Evolutionary conservation across 2,113 vertebrate genomes (phyloP).

Genomic region (Scolopax mira): DNA sequence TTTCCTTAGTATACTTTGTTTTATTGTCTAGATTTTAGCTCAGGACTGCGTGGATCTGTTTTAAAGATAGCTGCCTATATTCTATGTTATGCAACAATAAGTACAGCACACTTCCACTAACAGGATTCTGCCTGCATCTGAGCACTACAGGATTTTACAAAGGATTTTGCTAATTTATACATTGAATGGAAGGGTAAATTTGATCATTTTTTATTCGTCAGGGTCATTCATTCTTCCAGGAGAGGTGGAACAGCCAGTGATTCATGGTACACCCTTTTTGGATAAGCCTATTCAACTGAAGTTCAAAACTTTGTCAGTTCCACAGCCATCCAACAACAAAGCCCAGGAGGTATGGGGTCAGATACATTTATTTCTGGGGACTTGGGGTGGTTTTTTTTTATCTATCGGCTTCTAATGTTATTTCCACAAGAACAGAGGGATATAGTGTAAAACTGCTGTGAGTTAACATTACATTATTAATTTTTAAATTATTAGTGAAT

Average conservation of each 20-base stretch:
- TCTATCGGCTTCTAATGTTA: neutral
- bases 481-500: neutral
- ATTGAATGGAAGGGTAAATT: neutral
- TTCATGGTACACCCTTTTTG: neutral
- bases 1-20: neutral
- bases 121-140: neutral
- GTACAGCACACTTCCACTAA: neutral
- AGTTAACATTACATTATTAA: neutral
- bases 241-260: conserved; percentile 61
- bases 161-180: neutral
- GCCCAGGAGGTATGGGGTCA: conserved; percentile 40
- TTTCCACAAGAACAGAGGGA: neutral
- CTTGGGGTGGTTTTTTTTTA: neutral
- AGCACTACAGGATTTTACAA: neutral
- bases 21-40: neutral
- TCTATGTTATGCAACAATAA: neutral
- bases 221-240: conserved; percentile 71
- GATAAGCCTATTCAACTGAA: conserved; percentile 17
- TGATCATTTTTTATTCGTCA: conserved; percentile 48
- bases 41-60: neutral
- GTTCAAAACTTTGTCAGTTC: neutral
- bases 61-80: neutral
- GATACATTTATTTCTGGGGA: neutral
- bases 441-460: neutral
- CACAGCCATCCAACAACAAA: neutral